A percentile compares a stretch with the other conserved stretches of the same genome.
phyloP scores from a whole-genome alignment of 2,113 vertebrate species.

The Phoenicopterus ruber region DNA sequence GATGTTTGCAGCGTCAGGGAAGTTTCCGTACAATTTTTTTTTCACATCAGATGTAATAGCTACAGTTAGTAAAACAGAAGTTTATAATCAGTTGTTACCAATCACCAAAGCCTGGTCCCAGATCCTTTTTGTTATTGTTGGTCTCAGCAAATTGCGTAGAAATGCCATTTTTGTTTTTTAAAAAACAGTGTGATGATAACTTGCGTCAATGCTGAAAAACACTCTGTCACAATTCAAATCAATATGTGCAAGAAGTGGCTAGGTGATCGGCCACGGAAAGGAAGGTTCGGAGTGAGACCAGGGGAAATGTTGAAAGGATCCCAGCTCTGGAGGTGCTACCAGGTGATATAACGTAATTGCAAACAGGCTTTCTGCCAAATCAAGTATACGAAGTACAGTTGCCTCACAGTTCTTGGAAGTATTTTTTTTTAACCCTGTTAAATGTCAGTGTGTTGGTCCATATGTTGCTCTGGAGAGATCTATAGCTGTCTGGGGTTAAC shows the following conservation, averaged over 20 bases:
- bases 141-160: neutral
- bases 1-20: neutral
- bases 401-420: neutral
- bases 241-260: neutral
- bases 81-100: neutral
- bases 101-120: neutral
- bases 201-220: neutral
- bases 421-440: neutral
- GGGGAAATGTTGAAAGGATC: neutral
- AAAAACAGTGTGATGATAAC: neutral
- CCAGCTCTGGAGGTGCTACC: neutral
- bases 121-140: neutral
- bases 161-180: neutral
- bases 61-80: neutral
- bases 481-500: neutral
- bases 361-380: neutral
- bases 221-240: neutral
- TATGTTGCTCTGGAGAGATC: neutral
- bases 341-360: neutral
- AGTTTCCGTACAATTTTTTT: neutral
- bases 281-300: neutral
- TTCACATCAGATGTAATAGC: neutral
- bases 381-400: neutral
- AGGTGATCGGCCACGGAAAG: neutral
- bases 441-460: neutral